Evolutionary conservation across 64 coral and sea anemone species (phyloP), one percentile per base, ranked within the genome.

Genomic region (Stichodactyla mertensii): DNA sequence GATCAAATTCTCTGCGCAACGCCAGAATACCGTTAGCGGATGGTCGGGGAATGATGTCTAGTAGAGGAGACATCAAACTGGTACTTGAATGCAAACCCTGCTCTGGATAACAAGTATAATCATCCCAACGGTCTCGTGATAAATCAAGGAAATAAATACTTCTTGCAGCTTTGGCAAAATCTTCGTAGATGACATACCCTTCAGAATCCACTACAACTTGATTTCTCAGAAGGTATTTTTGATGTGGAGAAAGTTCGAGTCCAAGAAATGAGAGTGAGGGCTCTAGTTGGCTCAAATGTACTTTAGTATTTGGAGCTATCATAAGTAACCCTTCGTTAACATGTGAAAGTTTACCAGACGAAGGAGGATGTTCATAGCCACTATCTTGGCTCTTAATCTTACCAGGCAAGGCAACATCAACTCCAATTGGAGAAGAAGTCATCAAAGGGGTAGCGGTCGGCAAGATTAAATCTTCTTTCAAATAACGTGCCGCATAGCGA

Each of bases 401-500:
- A 1, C 22, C n/a, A 77, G n/a, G 18, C 18, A 28, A 6, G 3
- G 51, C 10, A 12, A 31, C 26, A 14, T 27, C 51, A 18, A 16
- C 16, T 51, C 13, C 27, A 79, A 79, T 19, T 51, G 77, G 77
- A 51, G 77, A 52, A 16, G 77, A 79, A 4, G 77, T 51, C 77
- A 79, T 79, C 77, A 79, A 51, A 10, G 77, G 77, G 28, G 27
- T 18, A 14, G 36, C 36, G 36, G 36, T 45, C 36, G 77, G 77
- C 31, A 79, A 51, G 77, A 79, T 79, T 51, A 79, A 79, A 9
- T 79, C 26, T 52, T 79, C 51, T 79, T 20, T 31, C 77, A 79
- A 79, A 79, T 52, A 51, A 18, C 77, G 10, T 6, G 51, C 15
- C 16, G n/a, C 19, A n/a, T 26, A 20, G 6, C 18, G 14, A 57